Evolutionary conservation across 92 coral and sea anemone genomes (phyloP), one percentile per base, ranked within the genome.

Genomic region (Epizoanthus scotinus): DNA sequence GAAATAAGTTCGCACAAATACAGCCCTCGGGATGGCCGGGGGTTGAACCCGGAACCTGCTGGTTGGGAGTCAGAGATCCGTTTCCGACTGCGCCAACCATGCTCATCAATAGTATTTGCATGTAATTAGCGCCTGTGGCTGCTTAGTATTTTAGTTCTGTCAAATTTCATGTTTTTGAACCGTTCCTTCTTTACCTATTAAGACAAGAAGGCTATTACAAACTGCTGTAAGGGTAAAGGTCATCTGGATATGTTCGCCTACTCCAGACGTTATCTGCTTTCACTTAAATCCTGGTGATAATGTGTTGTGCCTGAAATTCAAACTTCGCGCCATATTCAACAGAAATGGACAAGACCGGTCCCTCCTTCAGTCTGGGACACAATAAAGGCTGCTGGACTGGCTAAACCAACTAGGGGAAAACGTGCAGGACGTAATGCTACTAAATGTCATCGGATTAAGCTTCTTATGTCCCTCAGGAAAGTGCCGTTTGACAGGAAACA

Each of bases 261-360:
- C 26, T 63, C 18, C 26, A 63, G 36, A 27, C 26, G 26, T 8
- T 63, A 63, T 63, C 68, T 63, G 26, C 5, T 63, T 0, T 63
- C 36, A 40, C 68, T 63, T 26, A 63, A 63, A 27, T 63, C 34
- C 5, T 63, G 68, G 68, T 63, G 36, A 40, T 26, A 63, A 63
- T 69, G 57, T 69, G 58, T 55, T n/a, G 74, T 69, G 74, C 74
- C 74, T 69, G 74, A 58, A 69, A 69, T 69, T 69, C 74, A 69
- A 69, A 69, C 74, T 69, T 69, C 57, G 58, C 58, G 58, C 31
- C 74, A 69, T 69, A 31, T 69, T 69, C 74, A 69, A 69, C 74
- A 29, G 74, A 58, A 69, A 69, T 69, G 57, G 74, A 69, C 74
- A 69, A 69, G 57, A 69, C 56, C 58, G 21, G 31, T 69, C 47